phyloP scores from a whole-genome alignment of 1,140 invertebrate genomes.

The Monochamus saltuarius region DNA sequence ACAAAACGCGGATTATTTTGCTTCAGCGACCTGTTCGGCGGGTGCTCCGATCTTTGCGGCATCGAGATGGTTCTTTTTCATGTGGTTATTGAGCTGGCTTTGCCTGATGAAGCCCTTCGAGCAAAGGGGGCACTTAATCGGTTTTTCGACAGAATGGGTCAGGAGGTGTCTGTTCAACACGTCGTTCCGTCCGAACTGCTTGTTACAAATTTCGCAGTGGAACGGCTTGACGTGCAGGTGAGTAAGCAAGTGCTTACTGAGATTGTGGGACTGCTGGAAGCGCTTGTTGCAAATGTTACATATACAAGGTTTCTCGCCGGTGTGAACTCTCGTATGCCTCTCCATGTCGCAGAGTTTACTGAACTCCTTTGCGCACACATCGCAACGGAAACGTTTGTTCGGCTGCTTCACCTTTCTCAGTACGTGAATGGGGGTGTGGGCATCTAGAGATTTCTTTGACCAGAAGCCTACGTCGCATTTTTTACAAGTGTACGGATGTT shows the following conservation, averaged over 20 bases:
- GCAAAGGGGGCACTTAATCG: conserved; percentile 39
- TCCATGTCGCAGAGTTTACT: conserved; percentile 45
- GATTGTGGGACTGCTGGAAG: conserved; percentile 83
- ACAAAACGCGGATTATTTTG: not conserved
- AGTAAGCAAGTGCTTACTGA: conserved; percentile 80
- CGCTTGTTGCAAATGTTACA: conserved; percentile 75
- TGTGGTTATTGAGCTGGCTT: conserved; percentile 26
- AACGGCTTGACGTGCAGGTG: conserved; percentile 81
- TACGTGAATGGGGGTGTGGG: conserved; percentile 38
- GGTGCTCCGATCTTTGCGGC: not conserved
- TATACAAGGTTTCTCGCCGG: conserved; percentile 64
- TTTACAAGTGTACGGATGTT: conserved; percentile 39
- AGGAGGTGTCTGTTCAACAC: conserved; percentile 45
- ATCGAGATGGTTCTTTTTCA: conserved; percentile 23
- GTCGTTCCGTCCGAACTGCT: conserved; percentile 39
- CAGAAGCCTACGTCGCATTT: conserved; percentile 40
- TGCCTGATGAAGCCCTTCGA: conserved; percentile 42
- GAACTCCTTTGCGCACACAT: conserved; percentile 41
- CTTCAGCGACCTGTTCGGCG: not conserved
- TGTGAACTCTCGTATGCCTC: conserved; percentile 54
- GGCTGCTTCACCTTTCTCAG: conserved; percentile 28
- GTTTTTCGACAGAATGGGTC: conserved; percentile 44
- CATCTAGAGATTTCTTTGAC: conserved; percentile 30
- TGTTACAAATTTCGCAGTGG: conserved; percentile 67
- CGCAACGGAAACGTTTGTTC: conserved; percentile 36